These are phyloP conservation scores for Meriones psammophilus DNA, from an alignment of 2,797 vertebrate genomes.

Conservation along the genomic window DNA sequence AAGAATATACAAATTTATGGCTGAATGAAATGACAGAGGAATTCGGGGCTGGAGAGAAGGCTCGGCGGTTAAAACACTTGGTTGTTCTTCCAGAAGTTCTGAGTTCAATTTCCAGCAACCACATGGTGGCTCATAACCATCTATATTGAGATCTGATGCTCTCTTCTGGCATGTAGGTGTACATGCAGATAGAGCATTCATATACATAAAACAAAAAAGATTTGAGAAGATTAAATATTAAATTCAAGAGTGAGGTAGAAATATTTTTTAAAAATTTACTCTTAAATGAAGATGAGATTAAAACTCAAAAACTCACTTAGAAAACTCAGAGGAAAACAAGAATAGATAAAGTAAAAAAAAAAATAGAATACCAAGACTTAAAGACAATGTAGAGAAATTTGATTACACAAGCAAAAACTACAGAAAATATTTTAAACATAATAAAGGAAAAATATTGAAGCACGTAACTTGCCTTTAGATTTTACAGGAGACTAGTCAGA, in stretches of 20 bases:
- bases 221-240: neutral
- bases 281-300: neutral
- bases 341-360: neutral
- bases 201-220: too few relatives aligned
- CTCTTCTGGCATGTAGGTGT: too few relatives aligned
- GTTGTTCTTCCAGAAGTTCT: too few relatives aligned
- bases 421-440: neutral
- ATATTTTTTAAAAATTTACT: neutral
- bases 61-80: too few relatives aligned
- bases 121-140: too few relatives aligned
- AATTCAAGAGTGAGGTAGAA: neutral
- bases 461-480: neutral
- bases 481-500: neutral
- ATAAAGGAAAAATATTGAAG: neutral
- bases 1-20: neutral
- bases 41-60: neutral
- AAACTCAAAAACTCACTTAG: neutral
- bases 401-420: neutral
- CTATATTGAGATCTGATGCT: too few relatives aligned
- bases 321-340: neutral
- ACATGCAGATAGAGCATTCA: too few relatives aligned
- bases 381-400: neutral
- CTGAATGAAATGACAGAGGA: neutral
- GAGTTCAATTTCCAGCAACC: too few relatives aligned
- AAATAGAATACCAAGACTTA: neutral